Evolutionary conservation across 2,797 vertebrate species (phyloP).

Genomic region (Atherinosoma microstoma): DNA sequence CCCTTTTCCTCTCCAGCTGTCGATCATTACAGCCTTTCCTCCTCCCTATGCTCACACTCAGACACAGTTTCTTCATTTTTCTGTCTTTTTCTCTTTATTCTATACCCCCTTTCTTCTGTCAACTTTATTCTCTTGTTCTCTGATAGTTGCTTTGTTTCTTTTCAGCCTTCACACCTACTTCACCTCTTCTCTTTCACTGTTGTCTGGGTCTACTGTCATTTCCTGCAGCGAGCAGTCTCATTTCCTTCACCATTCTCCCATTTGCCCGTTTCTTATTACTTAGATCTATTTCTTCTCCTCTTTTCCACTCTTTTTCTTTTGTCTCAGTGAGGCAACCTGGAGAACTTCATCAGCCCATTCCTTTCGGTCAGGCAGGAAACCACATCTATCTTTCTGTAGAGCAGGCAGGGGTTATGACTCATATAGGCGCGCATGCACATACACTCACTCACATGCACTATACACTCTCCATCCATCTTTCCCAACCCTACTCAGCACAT

Average conservation of each 20-base stretch:
- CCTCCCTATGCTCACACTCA: not conserved
- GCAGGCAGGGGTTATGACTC: constrained; percentile 74
- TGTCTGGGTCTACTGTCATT: constrained; percentile 56
- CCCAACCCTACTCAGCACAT: constrained; percentile 68
- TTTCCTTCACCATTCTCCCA: constrained; percentile 53
- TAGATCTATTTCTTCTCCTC: constrained; percentile 33
- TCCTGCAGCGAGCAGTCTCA: constrained; percentile 65
- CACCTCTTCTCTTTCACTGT: constrained; percentile 13
- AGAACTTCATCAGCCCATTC: constrained; percentile 77
- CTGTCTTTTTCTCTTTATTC: not conserved
- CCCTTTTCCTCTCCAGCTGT: constrained; percentile 64
- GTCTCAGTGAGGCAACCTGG: constrained; percentile 66
- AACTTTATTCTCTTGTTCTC: not conserved
- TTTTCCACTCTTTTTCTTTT: constrained; percentile 39
- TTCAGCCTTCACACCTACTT: not conserved
- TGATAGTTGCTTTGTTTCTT: constrained; percentile 23
- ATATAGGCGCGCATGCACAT: constrained; percentile 31
- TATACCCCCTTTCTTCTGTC: constrained; percentile 1
- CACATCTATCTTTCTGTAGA: constrained; percentile 77
- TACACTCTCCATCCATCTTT: constrained; percentile 62
- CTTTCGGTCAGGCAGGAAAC: constrained; percentile 78
- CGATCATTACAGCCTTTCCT: constrained; percentile 27
- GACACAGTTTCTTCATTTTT: constrained; percentile 11
- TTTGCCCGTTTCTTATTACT: constrained; percentile 41
- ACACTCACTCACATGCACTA: constrained; percentile 33